Evolutionary conservation across 2,888 invertebrate genomes (phyloP), one percentile per base, ranked within the genome.

Genomic region (Biston betularia): DNA sequence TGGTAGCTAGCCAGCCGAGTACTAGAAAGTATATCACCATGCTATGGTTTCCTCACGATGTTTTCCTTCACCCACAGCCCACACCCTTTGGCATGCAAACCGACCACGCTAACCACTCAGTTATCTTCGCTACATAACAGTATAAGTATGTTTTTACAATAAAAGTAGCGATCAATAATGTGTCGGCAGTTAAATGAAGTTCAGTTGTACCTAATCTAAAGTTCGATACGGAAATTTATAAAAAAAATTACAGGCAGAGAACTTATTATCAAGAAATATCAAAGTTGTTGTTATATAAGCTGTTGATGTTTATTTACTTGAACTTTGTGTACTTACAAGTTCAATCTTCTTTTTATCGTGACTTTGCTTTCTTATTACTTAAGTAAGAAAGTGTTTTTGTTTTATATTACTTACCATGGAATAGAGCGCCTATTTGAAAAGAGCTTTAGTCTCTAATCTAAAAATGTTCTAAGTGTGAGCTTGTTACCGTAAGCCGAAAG

Each of bases 331-430:
- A 65, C 70, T 61, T 69, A 65, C 52, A 65, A 72, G 53, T 72
- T 74, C 70, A 69, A 74, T 77, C 72, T 73, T 68, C 74, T 72
- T 72, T 70, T 63, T 66, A 73, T 65, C 59, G 15, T 54, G 69
- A 76, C 65, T 68, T 61, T 53, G 54, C 58, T 63, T 46, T 55
- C 54, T 50, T 62, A 72, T 73, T 38, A 38, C 38, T 38, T 68
- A 68, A 46, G 44, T 58, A 50, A 57, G 53, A 46, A 53, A 52
- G 40, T 64, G 63, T 63, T 64, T 42, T 57, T 62, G 48, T 48
- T 50, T 12, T 11, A 53, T 38, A 49, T 45, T 55, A 53, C 38
- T 52, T 58, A 53, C 38, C 52, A 38, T 10, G 12, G 24, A 24
- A 24, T 24, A 8, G 33, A 49, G 15, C 11, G 11, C 11, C 7